These are phyloP conservation scores for Dasyornis broadbenti DNA, from an alignment of 2,113 vertebrate genomes.

Conservation along the genomic window DNA sequence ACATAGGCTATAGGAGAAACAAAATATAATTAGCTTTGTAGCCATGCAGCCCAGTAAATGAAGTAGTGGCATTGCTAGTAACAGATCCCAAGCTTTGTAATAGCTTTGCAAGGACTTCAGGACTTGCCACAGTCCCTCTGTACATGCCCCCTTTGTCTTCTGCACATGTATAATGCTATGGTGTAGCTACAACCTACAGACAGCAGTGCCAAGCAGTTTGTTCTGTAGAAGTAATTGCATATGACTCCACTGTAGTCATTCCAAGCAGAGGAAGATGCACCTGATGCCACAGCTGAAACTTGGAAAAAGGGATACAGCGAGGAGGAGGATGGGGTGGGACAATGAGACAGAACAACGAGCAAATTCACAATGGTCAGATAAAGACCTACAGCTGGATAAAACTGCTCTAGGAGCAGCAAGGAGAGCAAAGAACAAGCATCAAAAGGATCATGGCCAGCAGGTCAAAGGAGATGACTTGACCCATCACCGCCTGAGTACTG, in stretches of 20 bases:
- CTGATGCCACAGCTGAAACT: neutral
- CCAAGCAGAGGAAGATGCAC: neutral
- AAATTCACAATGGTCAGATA: neutral
- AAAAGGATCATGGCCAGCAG: neutral
- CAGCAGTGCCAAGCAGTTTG: neutral
- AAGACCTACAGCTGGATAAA: neutral
- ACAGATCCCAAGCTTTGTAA: neutral
- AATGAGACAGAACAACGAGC: neutral
- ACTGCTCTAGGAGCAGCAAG: neutral
- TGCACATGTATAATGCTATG: neutral
- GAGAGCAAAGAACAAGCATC: neutral
- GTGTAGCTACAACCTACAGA: neutral
- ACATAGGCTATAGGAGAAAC: neutral
- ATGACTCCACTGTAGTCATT: neutral
- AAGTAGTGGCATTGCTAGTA: neutral
- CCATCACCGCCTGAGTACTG: fast-evolving
- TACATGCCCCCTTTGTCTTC: neutral
- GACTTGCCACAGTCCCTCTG: neutral
- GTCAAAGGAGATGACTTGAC: no score
- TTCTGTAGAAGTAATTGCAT: neutral
- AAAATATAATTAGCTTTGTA: neutral
- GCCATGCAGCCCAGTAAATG: neutral
- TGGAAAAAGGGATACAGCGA: neutral
- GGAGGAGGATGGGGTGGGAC: neutral
- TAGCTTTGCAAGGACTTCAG: neutral